phyloP scores from a whole-genome alignment of 1,140 invertebrate species.

The Formica selysi region DNA sequence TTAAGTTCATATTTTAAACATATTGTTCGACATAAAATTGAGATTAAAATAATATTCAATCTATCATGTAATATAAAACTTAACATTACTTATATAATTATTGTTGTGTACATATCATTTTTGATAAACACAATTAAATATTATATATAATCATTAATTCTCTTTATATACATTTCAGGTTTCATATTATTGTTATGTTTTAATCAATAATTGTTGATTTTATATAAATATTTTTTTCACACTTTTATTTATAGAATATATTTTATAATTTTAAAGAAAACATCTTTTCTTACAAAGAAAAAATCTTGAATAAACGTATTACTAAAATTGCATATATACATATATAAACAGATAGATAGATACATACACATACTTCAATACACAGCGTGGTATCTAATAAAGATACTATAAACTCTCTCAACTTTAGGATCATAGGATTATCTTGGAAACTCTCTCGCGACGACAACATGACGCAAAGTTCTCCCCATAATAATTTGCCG shows the following conservation, averaged over 20 bases:
- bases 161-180: not conserved
- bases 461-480: slow-evolving; percentile 63
- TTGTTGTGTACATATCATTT: no score
- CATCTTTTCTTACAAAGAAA: no score
- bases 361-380: not conserved
- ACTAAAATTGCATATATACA: not conserved
- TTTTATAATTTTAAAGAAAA: no score
- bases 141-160: not conserved
- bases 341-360: not conserved
- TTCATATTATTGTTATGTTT: not conserved
- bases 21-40: no score
- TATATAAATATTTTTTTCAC: not conserved
- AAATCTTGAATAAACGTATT: no score
- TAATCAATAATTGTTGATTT: not conserved
- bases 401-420: slow-evolving; percentile 42
- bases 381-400: slow-evolving; percentile 75
- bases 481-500: slow-evolving; percentile 80
- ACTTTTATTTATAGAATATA: no score
- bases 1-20: not conserved
- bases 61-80: no score
- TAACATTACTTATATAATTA: no score
- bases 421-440: slow-evolving; percentile 60
- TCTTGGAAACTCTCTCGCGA: slow-evolving; percentile 74
- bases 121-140: no score
- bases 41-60: no score